Evolutionary conservation across 2,888 invertebrate species (phyloP).

Genomic region (Leucozona laternaria): DNA sequence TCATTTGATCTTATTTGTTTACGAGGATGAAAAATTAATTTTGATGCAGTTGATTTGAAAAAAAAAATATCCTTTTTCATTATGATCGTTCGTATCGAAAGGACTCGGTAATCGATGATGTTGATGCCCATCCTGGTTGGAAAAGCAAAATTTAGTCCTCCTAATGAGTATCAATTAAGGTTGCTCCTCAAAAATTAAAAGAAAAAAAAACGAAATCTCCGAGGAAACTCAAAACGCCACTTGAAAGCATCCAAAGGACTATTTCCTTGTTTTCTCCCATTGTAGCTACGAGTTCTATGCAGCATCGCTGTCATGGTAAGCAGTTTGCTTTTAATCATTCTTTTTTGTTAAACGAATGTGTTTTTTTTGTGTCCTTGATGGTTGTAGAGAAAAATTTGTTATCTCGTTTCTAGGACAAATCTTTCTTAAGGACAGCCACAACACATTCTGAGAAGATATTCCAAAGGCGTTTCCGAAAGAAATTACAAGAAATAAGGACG

Average conservation of each 20-base stretch:
- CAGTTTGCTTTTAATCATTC: slow-evolving; percentile 43
- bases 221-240: slow-evolving; percentile 65
- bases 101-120: background rate
- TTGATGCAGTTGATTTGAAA: slow-evolving; percentile 37
- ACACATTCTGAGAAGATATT: background rate
- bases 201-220: background rate
- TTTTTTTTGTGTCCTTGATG: background rate
- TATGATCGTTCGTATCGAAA: background rate
- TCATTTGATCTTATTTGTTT: slow-evolving; percentile 40
- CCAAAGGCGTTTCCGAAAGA: slow-evolving; percentile 45
- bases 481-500: slow-evolving; percentile 41
- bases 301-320: slow-evolving; percentile 11
- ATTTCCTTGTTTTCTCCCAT: slow-evolving; percentile 21
- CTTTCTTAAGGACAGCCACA: slow-evolving; percentile 21
- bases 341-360: background rate
- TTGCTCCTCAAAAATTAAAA: slow-evolving; percentile 1
- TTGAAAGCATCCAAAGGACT: slow-evolving; percentile 62
- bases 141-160: slow-evolving; percentile 12
- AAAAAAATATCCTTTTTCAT: slow-evolving; percentile 43
- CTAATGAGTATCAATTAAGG: slow-evolving; percentile 58
- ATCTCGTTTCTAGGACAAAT: slow-evolving; percentile 52
- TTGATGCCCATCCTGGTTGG: slow-evolving; percentile 13
- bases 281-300: background rate
- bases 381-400: slow-evolving; percentile 54
- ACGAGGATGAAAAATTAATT: slow-evolving; percentile 56